These are phyloP conservation scores for Caenorhabditis uteleia DNA, from an alignment of 2,888 invertebrate genomes.

Conservation along the genomic window DNA sequence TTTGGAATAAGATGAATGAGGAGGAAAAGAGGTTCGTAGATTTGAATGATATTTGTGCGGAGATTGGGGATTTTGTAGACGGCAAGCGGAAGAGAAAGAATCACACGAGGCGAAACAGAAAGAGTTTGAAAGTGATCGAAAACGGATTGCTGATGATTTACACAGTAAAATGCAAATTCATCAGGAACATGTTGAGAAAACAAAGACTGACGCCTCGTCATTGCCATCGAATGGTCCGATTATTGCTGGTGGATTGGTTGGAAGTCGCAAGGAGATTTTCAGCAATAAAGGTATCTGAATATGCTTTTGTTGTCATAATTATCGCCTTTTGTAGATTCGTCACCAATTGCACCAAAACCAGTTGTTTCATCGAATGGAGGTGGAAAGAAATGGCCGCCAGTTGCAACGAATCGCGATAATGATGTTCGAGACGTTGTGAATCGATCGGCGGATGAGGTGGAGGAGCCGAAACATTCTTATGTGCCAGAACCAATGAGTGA, in stretches of 20 bases:
- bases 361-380: conserved; percentile 5
- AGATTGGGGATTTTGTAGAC: background rate
- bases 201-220: background rate
- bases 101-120: conserved; percentile 15
- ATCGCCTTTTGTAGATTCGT: too few relatives aligned
- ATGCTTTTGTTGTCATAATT: too few relatives aligned
- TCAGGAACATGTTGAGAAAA: conserved; percentile 3
- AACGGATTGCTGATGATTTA: conserved; percentile 20
- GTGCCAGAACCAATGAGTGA: conserved; percentile 17
- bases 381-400: conserved; percentile 37
- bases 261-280: conserved; percentile 28
- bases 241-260: conserved; percentile 23
- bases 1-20: conserved; percentile 37
- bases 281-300: conserved; percentile 4
- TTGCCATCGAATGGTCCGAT: conserved; percentile 1
- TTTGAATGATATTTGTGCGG: background rate
- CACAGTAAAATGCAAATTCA: conserved; percentile 13
- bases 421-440: too few relatives aligned
- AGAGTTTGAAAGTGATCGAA: conserved; percentile 26
- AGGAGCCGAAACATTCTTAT: conserved; percentile 14
- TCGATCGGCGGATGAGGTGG: conserved; percentile 5
- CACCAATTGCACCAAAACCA: too few relatives aligned
- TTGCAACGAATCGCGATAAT: conserved; percentile 8
- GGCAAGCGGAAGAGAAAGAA: conserved; percentile 28
- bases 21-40: conserved; percentile 17